Evolutionary conservation across 2,888 invertebrate species (phyloP).

Genomic region (Gisinianus flammeolus): DNA sequence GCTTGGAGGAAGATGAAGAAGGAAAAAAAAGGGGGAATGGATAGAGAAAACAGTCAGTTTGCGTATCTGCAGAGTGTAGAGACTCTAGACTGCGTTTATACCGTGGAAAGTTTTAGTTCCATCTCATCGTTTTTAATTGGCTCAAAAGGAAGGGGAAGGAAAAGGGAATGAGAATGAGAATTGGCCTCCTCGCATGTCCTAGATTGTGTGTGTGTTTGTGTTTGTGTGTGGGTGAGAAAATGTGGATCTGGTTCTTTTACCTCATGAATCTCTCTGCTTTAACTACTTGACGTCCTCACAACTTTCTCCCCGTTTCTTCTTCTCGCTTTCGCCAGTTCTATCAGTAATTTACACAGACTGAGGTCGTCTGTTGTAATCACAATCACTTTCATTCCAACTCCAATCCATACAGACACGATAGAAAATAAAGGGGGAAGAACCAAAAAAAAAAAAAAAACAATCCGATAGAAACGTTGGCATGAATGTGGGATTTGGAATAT

Average conservation of each 20-base stretch:
- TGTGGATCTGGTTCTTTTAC: neutral
- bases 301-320: neutral
- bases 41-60: neutral
- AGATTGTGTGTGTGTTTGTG: too few relatives aligned
- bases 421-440: too few relatives aligned
- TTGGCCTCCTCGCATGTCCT: too few relatives aligned
- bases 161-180: neutral
- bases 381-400: too few relatives aligned
- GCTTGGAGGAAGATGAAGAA: neutral
- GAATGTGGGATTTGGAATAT: too few relatives aligned
- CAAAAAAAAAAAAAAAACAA: too few relatives aligned
- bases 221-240: too few relatives aligned
- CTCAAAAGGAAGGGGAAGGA: neutral
- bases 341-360: too few relatives aligned
- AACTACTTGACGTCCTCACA: slow-evolving; percentile 7
- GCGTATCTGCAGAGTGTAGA: neutral
- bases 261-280: slow-evolving; percentile 10
- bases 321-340: neutral
- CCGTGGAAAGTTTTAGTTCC: neutral
- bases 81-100: too few relatives aligned
- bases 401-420: too few relatives aligned
- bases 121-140: slow-evolving; percentile 29
- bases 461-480: too few relatives aligned
- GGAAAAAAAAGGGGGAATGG: neutral
- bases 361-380: too few relatives aligned